Evolutionary conservation across 2,797 vertebrate genomes (phyloP), one percentile per base, ranked within the genome.

Genomic region (Peromyscus attwateri): DNA sequence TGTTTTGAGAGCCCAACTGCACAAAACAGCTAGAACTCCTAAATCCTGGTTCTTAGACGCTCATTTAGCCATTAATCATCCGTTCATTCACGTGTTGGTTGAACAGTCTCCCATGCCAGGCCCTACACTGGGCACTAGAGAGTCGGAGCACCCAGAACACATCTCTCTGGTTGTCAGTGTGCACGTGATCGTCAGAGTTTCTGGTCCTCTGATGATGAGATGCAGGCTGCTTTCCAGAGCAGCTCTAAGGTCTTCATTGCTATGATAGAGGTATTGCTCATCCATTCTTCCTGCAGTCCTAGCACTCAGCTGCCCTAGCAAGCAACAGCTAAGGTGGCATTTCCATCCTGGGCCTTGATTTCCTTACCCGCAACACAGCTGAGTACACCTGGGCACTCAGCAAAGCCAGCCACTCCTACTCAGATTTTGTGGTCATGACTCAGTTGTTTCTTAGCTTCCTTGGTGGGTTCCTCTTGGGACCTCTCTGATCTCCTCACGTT

Each of bases 371-470:
- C 29, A 40, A 60, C 34, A 23, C 10, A 57, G 43, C 21, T 2
- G 55, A 27, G 49, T 6, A 19, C 17, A 6, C 27, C 17, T 0
- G 6, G 34, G n/a, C 43, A 17, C 73, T 76, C 62, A 64, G 77
- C 62, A 76, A 52, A 87, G 80, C 10, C 52, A 10, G 11, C 43
- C 16, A 31, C 40, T 49, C 29, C 52, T 2, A 71, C 31, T 75
- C 17, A 17, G 49, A 80, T 6, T 76, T 34, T 40, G 13, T 6
- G 43, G 79, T 60, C 89, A 66, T 21, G 27, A 73, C 1, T 64
- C 75, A 55, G 43, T 29, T 16, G 21, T 91, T 89, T 95, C 83
- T 37, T 71, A 62, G 82, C 6, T 92, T 91, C 94, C 79, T 49
- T 75, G 43, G 82, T 11, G 0, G 12, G 10, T 52, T 73, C 89